Evolutionary conservation across 2,888 invertebrate species (phyloP).

Genomic region (Cyclophora albipunctata): DNA sequence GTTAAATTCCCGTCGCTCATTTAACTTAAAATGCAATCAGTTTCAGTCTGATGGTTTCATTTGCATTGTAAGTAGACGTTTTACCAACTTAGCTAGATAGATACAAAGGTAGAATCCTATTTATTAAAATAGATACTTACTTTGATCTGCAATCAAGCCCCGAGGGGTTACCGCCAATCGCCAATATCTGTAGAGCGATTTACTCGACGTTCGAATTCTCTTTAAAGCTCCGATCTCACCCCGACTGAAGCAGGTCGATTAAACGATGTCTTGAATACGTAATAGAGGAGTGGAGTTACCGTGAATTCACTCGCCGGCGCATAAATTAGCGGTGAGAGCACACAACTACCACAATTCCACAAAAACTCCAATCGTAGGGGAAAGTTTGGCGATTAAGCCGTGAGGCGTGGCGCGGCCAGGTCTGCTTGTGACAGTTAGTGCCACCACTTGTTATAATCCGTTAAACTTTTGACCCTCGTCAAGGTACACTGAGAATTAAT

Average conservation of each 20-base stretch:
- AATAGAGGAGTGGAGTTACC: slow-evolving; percentile 48
- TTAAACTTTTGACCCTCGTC: slow-evolving; percentile 72
- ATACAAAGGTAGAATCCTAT: too few species aligned
- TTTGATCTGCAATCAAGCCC: slow-evolving; percentile 36
- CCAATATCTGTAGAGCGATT: slow-evolving; percentile 46
- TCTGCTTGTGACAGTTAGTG: slow-evolving; percentile 72
- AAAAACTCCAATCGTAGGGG: slow-evolving; percentile 72
- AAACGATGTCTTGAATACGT: slow-evolving; percentile 69
- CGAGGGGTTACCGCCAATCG: slow-evolving; percentile 23
- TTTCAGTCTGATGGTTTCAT: too few species aligned
- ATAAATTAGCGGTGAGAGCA: slow-evolving; percentile 64
- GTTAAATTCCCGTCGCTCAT: too few species aligned
- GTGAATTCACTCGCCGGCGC: slow-evolving; percentile 53
- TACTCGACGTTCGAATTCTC: slow-evolving; percentile 45
- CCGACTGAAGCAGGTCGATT: slow-evolving; percentile 52
- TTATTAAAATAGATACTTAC: slow-evolving; percentile 2
- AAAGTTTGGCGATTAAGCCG: slow-evolving; percentile 74
- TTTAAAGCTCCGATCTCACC: slow-evolving; percentile 46
- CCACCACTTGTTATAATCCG: slow-evolving; percentile 73
- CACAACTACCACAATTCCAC: slow-evolving; percentile 57
- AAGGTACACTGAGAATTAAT: slow-evolving; percentile 67
- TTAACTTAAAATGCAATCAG: too few species aligned
- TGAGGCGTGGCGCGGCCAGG: slow-evolving; percentile 69
- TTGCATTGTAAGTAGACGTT: too few species aligned
- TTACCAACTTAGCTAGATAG: too few species aligned